Evolutionary conservation across 2,888 invertebrate genomes (phyloP), one percentile per base, ranked within the genome.

Genomic region (Dryococelus australis): DNA sequence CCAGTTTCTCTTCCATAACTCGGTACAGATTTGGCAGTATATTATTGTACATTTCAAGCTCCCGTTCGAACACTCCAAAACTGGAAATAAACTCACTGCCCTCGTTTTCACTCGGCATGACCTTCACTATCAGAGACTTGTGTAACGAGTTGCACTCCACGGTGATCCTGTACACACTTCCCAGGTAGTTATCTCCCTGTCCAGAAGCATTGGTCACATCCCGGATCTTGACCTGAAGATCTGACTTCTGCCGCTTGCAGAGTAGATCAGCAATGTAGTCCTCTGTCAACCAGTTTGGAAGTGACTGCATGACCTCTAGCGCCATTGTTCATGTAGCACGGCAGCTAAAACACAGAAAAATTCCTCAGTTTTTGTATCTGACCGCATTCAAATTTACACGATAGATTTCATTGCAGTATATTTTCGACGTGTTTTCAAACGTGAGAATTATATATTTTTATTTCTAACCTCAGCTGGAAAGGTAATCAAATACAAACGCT

Each of bases 101-200:
- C 1, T 35, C 16, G 2, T 35, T 28, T 35, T 12, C 83, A 43
- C 20, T 28, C 35, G 83, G 83, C 28, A 43, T 28, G 20, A 28
- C 20, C 35, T 83, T 83, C 35, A 83, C 83, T 83, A 83, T 83
- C 3, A 83, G 28, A 83, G 20, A 20, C 35, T 83, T 83, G 28
- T 83, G 20, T 83, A 28, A 24, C 35, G 35, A 43, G 16, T 13
- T 13, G 83, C 83, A 83, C 43, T 83, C 83, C 20, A 83, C 43
- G 12, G 8, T 43, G 16, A 83, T 43, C 13, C 83, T 83, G 83
- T 83, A 83, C 24, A 83, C 43, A 28, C 16, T 24, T 20, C 83
- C 43, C 20, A 83, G 9, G 43, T 83, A 83, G 83, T 83, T 83
- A 24, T 83, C 83, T 10, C 83, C 83, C 24, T 12, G 28, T 3